phyloP scores from a whole-genome alignment of 2,113 vertebrate genomes.

The Lampris megalopsis region DNA sequence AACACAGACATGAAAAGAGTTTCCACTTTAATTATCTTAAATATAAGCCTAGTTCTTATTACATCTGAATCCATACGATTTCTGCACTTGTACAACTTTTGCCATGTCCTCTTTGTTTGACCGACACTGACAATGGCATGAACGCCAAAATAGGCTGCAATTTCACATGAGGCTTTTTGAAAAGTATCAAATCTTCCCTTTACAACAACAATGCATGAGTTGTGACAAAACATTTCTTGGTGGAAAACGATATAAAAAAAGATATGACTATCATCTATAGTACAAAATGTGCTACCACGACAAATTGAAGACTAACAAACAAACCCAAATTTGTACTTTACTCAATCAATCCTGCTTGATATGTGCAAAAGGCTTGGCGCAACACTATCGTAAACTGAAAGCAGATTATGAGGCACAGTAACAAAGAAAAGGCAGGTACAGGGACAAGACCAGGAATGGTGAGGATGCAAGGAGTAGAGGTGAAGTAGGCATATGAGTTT shows the following conservation, averaged over 20 bases:
- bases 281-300: slow-evolving; percentile 49
- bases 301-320: slow-evolving; percentile 22
- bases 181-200: slow-evolving; percentile 20
- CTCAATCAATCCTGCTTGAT: slow-evolving; percentile 29
- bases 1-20: not conserved
- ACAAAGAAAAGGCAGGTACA: slow-evolving; percentile 45
- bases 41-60: slow-evolving; percentile 25
- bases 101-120: not conserved
- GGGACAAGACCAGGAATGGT: not conserved
- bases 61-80: slow-evolving; percentile 29
- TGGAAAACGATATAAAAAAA: slow-evolving; percentile 30
- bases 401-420: slow-evolving; percentile 53
- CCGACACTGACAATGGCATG: slow-evolving; percentile 7
- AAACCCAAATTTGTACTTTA: slow-evolving; percentile 14
- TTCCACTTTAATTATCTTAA: slow-evolving; percentile 55
- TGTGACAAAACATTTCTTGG: slow-evolving; percentile 20
- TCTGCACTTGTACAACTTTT: not conserved
- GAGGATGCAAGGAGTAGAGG: too few species aligned
- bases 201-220: slow-evolving; percentile 22
- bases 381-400: slow-evolving; percentile 21
- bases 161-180: slow-evolving; percentile 14
- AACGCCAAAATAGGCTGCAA: slow-evolving; percentile 7
- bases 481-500: too few species aligned
- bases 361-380: slow-evolving; percentile 37
- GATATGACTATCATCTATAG: slow-evolving; percentile 33